Evolutionary conservation across 1,140 invertebrate genomes (phyloP).

Genomic region (Tyrophagus putrescentiae): DNA sequence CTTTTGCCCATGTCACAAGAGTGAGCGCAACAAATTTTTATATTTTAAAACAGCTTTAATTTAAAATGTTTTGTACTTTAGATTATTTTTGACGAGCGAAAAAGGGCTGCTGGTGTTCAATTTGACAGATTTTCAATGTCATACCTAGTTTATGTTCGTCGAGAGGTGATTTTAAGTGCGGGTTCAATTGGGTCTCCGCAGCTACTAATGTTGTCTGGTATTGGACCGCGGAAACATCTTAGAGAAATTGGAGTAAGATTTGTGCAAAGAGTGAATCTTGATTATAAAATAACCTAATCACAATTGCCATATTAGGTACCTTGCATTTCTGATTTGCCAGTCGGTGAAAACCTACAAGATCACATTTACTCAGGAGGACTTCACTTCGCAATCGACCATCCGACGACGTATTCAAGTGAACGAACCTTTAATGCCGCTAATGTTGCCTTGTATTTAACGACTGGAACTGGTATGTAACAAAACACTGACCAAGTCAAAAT

Average conservation of each 20-base stretch:
- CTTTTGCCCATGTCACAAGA: conserved; percentile 41
- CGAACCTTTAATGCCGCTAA: conserved; percentile 56
- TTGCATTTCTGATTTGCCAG: conserved; percentile 34
- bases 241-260: conserved; percentile 41
- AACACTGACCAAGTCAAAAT: background rate
- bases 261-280: background rate
- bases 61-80: conserved; percentile 32
- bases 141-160: conserved; percentile 52
- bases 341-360: conserved; percentile 35
- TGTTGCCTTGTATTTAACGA: conserved; percentile 22
- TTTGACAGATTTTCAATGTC: conserved; percentile 54
- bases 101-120: conserved; percentile 66
- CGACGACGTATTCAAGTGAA: conserved; percentile 51
- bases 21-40: conserved; percentile 27
- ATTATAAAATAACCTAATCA: background rate
- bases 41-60: background rate
- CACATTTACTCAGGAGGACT: conserved; percentile 24
- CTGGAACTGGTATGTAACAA: conserved; percentile 46
- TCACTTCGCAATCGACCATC: conserved; percentile 19
- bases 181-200: conserved; percentile 80
- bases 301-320: conserved; percentile 37
- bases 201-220: conserved; percentile 72
- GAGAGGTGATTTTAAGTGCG: conserved; percentile 69
- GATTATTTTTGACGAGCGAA: conserved; percentile 62
- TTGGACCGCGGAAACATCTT: conserved; percentile 63